Conservation (phyloP, 1,140 invertebrate species). For the Eumeta japonica region DNA sequence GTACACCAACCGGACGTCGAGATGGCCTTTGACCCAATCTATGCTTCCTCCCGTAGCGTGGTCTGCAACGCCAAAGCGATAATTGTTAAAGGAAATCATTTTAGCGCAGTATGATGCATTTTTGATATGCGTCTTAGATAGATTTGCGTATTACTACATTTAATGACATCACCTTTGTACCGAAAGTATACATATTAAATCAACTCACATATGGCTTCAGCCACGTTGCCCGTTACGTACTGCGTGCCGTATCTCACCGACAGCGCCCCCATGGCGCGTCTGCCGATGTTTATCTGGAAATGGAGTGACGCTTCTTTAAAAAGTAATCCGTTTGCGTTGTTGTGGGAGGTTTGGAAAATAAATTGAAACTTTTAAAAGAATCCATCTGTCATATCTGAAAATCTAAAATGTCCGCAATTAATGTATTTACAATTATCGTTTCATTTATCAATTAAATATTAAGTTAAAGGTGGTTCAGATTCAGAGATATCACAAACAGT, state of each 20-base stretch:
- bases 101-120: background rate
- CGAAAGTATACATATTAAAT: background rate
- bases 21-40: background rate
- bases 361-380: background rate
- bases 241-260: slow-evolving; percentile 26
- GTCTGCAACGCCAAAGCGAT: background rate
- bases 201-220: slow-evolving; percentile 49
- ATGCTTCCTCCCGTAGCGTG: background rate
- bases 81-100: background rate
- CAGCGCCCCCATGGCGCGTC: background rate
- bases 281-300: background rate
- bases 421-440: too few relatives aligned
- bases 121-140: background rate
- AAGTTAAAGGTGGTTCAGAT: too few relatives aligned
- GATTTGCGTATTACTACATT: background rate
- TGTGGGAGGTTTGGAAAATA: background rate
- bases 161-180: background rate
- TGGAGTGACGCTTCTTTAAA: background rate
- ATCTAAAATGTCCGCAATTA: too few relatives aligned
- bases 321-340: background rate
- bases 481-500: too few relatives aligned
- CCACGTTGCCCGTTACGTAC: slow-evolving; percentile 38
- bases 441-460: too few relatives aligned
- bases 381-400: too few relatives aligned
- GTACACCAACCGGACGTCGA: background rate